A percentile compares a stretch with the other conserved stretches of the same genome.
Evolutionary conservation across 2,888 invertebrate genomes (phyloP).

Genomic region (Pollenia angustigena): DNA sequence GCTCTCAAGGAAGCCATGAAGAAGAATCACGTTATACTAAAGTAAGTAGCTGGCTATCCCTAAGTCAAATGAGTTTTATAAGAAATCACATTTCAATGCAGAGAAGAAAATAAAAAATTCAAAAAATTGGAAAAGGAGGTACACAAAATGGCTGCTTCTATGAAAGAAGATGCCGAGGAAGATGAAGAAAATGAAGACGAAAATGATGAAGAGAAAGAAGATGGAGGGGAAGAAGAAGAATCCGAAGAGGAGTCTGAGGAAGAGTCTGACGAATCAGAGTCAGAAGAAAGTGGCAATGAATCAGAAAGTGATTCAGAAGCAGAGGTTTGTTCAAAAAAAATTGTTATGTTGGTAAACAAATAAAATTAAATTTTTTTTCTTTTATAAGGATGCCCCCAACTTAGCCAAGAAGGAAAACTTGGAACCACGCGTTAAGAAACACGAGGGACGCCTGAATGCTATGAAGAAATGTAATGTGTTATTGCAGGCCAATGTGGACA

Average conservation of each 20-base stretch:
- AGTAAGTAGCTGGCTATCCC: constrained; percentile 82
- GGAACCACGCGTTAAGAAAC: constrained; percentile 88
- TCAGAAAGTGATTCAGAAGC: constrained; percentile 86
- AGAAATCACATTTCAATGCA: constrained; percentile 76
- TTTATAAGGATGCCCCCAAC: constrained; percentile 87
- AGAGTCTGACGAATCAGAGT: constrained; percentile 87
- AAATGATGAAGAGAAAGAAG: constrained; percentile 85
- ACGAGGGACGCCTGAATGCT: constrained; percentile 91
- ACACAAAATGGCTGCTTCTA: constrained; percentile 94
- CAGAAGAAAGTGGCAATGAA: constrained; percentile 85
- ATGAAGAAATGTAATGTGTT: constrained; percentile 95
- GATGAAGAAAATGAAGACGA: constrained; percentile 89
- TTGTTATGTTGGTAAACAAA: not conserved
- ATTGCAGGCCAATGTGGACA: constrained; percentile 94
- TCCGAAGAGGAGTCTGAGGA: constrained; percentile 83
- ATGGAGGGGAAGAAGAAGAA: constrained; percentile 83
- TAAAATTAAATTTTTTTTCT: not conserved
- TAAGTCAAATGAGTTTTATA: not conserved
- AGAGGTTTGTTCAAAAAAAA: constrained; percentile 84
- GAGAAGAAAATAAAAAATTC: constrained; percentile 92
- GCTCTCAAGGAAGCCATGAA: constrained; percentile 92
- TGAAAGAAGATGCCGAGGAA: constrained; percentile 92
- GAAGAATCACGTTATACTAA: constrained; percentile 90
- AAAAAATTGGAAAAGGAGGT: constrained; percentile 94
- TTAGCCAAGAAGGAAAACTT: constrained; percentile 89